Evolutionary conservation across 2,113 vertebrate species (phyloP), one percentile per base, ranked within the genome.

Genomic region (Tragelaphus scriptus): DNA sequence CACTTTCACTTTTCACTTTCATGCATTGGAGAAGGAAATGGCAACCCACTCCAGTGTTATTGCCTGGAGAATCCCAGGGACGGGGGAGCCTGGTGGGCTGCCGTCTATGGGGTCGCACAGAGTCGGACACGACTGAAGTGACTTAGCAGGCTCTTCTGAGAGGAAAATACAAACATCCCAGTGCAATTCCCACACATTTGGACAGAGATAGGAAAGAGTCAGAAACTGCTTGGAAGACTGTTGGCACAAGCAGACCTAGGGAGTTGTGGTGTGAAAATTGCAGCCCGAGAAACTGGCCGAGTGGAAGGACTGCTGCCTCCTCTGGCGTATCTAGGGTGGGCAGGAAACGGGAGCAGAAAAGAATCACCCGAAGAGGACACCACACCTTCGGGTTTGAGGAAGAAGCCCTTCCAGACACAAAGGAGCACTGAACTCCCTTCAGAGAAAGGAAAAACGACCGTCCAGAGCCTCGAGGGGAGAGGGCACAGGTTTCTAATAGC

Each of bases 261-360:
- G 26, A 56, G 15, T 2, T 25, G 53, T 25, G 44, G 59, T 30
- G 77, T 19, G 7, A 61, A 68, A 53, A 82, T 81, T 3, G 44
- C 92, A 19, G 56, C 19, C 63, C 5, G 26, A 82, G 53, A 68
- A 65, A 63, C 8, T 14, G 26, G 85, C 12, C 15, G 5, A 11
- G 32, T 7, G 1, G 1, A 93, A 25, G 44, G 32, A 17, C 71
- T 0, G 12, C 32, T 17, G 68, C 79, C 53, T 51, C 77, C 63
- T 87, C 53, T n/a, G n/a, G 90, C 63, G 71, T 85, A 81, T 94
- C 96, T 65, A 77, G 51, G 40, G 61, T 6, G 10, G 19, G 84
- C 63, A 90, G 96, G 93, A 97, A 98, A 93, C 44, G 91, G 90
- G 92, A 56, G 80, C 86, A 91, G 82, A 61, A 89, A 47, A 87